Percentiles rank a stretch among this genome's conserved stretches.
These are phyloP conservation scores for Sphaeridia pumilis DNA, from an alignment of 2,888 invertebrate species.

Conservation along the genomic window DNA sequence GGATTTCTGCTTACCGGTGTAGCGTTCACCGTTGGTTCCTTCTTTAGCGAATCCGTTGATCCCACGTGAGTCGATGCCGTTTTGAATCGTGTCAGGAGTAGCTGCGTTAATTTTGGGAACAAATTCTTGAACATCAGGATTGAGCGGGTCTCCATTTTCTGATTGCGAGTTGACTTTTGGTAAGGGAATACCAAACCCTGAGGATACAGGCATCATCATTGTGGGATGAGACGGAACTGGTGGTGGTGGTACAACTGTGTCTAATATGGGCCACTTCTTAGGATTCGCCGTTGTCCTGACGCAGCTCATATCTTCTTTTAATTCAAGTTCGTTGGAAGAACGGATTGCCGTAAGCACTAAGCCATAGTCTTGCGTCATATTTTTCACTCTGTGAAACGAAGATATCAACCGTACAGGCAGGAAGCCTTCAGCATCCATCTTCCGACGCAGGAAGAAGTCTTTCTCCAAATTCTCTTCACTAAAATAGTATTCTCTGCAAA, in stretches of 20 bases:
- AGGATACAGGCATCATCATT: slow-evolving; percentile 13
- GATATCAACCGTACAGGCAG: slow-evolving; percentile 87
- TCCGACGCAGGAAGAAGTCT: slow-evolving; percentile 91
- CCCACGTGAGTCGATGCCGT: neutral
- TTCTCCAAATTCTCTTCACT: slow-evolving; percentile 87
- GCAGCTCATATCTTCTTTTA: slow-evolving; percentile 22
- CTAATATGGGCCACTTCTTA: slow-evolving; percentile 68
- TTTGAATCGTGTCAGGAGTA: neutral
- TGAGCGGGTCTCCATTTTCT: slow-evolving; percentile 49
- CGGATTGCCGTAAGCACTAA: slow-evolving; percentile 27
- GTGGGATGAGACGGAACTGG: slow-evolving; percentile 3
- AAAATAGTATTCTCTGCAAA: slow-evolving; percentile 91
- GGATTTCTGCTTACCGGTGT: slow-evolving; percentile 17
- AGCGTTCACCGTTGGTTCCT: neutral
- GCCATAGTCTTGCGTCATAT: slow-evolving; percentile 30
- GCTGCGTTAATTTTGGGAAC: slow-evolving; percentile 40
- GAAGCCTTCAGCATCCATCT: slow-evolving; percentile 91
- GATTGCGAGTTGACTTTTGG: slow-evolving; percentile 3
- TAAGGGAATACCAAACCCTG: slow-evolving; percentile 8
- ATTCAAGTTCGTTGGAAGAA: slow-evolving; percentile 24
- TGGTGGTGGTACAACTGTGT: slow-evolving; percentile 2
- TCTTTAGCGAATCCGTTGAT: neutral
- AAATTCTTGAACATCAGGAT: slow-evolving; percentile 79
- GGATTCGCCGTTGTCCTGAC: slow-evolving; percentile 67
- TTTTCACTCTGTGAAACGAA: slow-evolving; percentile 77